These are phyloP conservation scores for Altica lythri DNA, from an alignment of 2,888 invertebrate genomes.

Conservation along the genomic window DNA sequence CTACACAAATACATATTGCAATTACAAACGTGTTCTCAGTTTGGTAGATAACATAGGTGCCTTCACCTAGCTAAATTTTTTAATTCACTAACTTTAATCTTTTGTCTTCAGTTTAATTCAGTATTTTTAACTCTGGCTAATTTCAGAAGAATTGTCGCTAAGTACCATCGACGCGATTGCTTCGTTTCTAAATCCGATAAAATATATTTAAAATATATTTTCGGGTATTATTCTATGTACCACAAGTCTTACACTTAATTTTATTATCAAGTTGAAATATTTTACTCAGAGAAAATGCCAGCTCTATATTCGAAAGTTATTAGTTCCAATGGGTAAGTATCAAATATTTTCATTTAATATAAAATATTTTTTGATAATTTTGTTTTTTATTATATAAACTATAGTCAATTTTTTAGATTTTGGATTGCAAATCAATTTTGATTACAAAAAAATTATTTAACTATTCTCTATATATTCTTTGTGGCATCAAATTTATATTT, in stretches of 20 bases:
- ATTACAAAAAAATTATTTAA: too few species aligned
- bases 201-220: slow-evolving; percentile 53
- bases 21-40: too few species aligned
- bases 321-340: slow-evolving; percentile 45
- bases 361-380: not conserved
- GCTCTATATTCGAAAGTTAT: slow-evolving; percentile 46
- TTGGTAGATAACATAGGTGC: too few species aligned
- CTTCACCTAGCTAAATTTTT: too few species aligned
- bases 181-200: slow-evolving; percentile 57
- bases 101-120: not conserved
- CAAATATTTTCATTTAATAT: slow-evolving; percentile 7
- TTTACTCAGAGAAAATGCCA: slow-evolving; percentile 42
- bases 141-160: slow-evolving; percentile 58
- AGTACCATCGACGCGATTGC: slow-evolving; percentile 62
- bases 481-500: too few species aligned
- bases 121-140: slow-evolving; percentile 50
- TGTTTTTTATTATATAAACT: too few species aligned
- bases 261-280: slow-evolving; percentile 6
- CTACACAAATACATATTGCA: too few species aligned
- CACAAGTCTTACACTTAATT: slow-evolving; percentile 57
- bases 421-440: too few species aligned
- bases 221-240: slow-evolving; percentile 57
- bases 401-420: too few species aligned
- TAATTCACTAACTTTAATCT: too few species aligned
- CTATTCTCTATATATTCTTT: too few species aligned